Conservation (phyloP, 2,888 invertebrate species). For the Nomada fucata region DNA sequence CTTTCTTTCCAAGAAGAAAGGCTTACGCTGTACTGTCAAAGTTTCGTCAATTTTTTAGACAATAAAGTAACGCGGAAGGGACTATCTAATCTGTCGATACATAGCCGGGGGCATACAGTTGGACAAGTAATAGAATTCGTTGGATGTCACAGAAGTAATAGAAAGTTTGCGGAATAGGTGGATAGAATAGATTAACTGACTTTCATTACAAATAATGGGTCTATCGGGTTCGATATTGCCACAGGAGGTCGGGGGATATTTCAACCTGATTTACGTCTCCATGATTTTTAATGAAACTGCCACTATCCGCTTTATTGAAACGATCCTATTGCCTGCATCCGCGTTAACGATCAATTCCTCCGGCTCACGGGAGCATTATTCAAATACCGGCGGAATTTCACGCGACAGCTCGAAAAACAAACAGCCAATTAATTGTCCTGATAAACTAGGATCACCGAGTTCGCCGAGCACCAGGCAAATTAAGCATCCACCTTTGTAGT, state of each 20-base stretch:
- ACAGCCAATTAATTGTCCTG: constrained; percentile 1
- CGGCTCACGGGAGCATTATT: not conserved
- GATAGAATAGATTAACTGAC: constrained; percentile 2
- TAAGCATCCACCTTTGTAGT: not conserved
- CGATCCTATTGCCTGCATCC: not conserved
- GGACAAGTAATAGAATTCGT: not conserved
- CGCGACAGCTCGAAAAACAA: not conserved
- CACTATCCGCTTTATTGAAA: constrained; percentile 13
- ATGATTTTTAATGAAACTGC: constrained; percentile 19
- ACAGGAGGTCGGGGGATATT: not conserved
- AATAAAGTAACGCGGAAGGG: no score
- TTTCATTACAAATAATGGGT: constrained; percentile 21
- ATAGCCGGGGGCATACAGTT: not conserved
- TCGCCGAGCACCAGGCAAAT: no score
- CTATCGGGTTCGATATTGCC: not conserved
- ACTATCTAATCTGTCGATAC: no score
- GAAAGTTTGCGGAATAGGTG: not conserved
- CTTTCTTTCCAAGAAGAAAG: no score
- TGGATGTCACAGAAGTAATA: not conserved
- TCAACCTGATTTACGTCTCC: constrained; percentile 11
- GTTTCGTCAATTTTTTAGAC: no score
- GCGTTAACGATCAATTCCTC: not conserved
- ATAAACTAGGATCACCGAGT: no score
- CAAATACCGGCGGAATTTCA: not conserved
- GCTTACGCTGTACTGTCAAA: no score